These are phyloP conservation scores for Denticeps clupeoides DNA, from an alignment of 2,797 vertebrate species.

Conservation along the genomic window DNA sequence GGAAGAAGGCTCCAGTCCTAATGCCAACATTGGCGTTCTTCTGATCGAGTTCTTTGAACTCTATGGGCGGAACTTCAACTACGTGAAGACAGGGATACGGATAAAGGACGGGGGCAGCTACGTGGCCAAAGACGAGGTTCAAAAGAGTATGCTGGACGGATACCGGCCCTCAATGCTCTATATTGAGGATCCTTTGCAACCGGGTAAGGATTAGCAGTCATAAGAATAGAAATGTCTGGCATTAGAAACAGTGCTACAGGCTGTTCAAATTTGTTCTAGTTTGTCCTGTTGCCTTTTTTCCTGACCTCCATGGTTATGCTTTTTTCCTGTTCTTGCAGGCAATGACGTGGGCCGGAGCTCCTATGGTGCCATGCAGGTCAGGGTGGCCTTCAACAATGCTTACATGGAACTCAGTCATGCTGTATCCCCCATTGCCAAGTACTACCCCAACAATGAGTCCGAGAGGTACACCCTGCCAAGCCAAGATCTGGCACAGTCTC, in stretches of 20 bases:
- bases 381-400: constrained; percentile 96
- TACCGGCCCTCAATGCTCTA: constrained; percentile 97
- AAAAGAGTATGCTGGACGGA: constrained; percentile 91
- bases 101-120: constrained; percentile 96
- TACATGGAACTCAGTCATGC: constrained; percentile 89
- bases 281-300: not conserved
- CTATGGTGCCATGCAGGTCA: constrained; percentile 97
- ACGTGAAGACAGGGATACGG: constrained; percentile 95
- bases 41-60: constrained; percentile 98
- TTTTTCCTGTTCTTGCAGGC: constrained; percentile 46
- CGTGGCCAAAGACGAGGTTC: constrained; percentile 94
- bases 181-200: constrained; percentile 92
- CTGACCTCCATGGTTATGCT: not conserved
- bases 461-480: constrained; percentile 68
- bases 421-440: constrained; percentile 86
- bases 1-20: constrained; percentile 81
- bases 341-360: constrained; percentile 95
- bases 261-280: not conserved
- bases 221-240: too few relatives aligned
- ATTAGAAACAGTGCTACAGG: too few relatives aligned
- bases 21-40: constrained; percentile 91
- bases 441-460: constrained; percentile 85
- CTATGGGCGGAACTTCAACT: constrained; percentile 95
- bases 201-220: constrained; percentile 78
- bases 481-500: not conserved